Evolutionary conservation across 1,140 invertebrate species (phyloP), one percentile per base, ranked within the genome.

Genomic region (Drosophila watanabei): DNA sequence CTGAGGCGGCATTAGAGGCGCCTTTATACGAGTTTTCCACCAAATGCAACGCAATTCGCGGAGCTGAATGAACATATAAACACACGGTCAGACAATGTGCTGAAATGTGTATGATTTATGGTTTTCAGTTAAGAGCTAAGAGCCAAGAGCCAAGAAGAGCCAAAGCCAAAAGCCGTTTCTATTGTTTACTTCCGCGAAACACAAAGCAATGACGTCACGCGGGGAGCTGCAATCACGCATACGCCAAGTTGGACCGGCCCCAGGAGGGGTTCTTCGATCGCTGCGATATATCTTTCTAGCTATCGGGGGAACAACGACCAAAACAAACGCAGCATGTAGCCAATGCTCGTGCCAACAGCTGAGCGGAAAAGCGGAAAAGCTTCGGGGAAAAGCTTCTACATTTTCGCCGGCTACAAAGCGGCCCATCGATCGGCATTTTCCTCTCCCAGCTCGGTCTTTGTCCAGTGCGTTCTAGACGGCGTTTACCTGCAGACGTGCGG

Each of bases 141-240:
- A 51, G 51, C 51, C 5, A 52, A 33, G 49, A 33, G 51, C 61
- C 41, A 39, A 79, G 39, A 57, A 69, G 57, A 85, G 56, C 45
- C 43, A 62, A 51, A 57, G 28, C 24, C 13, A 65, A 56, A 39
- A 59, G 20, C 37, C 39, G 20, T 41, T 35, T 51, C 54, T 57
- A 39, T 81, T 87, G 85, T 89, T 84, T 88, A 88, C 86, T 89
- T 89, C 85, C 85, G 82, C 79, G 86, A 73, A 89, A 82, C 70
- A 89, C 85, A 89, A 90, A 80, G 85, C 79, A 56, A 63, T 89
- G 85, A 85, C 85, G 85, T 89, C 81, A 76, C 81, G 54, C 18
- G 43, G n/a, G 48, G 63, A 73, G 48, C 48, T 72, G 70, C 83
- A 87, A 86, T 63, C 68, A 60, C 69, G 69, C 69, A 88, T 89